Conservation (phyloP, 2,888 invertebrate genomes). For the Micropterix aruncella region DNA sequence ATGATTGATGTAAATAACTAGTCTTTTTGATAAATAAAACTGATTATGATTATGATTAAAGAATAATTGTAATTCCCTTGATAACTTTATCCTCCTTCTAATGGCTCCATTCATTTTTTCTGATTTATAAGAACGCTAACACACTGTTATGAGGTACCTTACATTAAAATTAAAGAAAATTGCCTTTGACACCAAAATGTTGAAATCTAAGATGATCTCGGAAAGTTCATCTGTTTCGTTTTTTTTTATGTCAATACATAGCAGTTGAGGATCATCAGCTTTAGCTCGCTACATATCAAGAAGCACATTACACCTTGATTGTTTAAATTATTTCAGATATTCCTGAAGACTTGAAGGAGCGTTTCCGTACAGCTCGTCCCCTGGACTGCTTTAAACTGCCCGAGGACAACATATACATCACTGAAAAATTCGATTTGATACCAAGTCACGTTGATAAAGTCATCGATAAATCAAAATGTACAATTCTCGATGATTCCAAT, state of each 20-base stretch:
- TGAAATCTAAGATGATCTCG: no score
- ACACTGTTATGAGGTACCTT: no score
- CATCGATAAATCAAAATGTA: slow-evolving; percentile 11
- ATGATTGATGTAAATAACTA: no score
- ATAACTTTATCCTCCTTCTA: no score
- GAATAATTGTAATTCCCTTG: no score
- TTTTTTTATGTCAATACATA: neutral
- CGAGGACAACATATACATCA: slow-evolving; percentile 55
- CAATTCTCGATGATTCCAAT: no score
- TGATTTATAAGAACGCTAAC: no score
- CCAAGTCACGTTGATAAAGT: slow-evolving; percentile 13
- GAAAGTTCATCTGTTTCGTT: neutral
- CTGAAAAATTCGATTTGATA: slow-evolving; percentile 52
- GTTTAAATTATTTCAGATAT: slow-evolving; percentile 32
- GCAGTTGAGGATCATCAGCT: neutral
- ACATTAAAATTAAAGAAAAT: no score
- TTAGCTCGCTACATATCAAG: slow-evolving; percentile 1
- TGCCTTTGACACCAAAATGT: no score
- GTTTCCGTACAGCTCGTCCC: slow-evolving; percentile 45
- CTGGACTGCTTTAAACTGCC: slow-evolving; percentile 51
- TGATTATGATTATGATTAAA: no score
- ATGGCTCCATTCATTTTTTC: no score
- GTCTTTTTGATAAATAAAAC: no score
- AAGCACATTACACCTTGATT: slow-evolving; percentile 5
- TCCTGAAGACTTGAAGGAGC: slow-evolving; percentile 43